phyloP scores from a whole-genome alignment of 1,140 invertebrate genomes.

The Pseudachorutes palmiensis region DNA sequence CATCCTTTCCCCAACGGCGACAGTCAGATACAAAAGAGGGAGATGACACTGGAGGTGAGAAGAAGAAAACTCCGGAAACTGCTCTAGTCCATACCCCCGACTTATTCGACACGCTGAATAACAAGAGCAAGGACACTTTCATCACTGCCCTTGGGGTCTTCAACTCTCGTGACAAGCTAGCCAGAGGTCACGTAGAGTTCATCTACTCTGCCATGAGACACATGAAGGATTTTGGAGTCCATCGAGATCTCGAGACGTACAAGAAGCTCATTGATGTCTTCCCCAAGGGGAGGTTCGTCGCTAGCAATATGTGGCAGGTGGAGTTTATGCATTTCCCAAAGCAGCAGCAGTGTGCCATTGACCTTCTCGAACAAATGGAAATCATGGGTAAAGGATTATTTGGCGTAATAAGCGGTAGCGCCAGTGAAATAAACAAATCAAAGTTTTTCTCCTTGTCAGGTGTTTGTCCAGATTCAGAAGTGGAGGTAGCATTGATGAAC shows the following conservation, averaged over 20 bases:
- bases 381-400: slow-evolving; percentile 62
- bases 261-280: slow-evolving; percentile 83
- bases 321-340: slow-evolving; percentile 88
- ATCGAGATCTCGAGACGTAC: slow-evolving; percentile 84
- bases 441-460: slow-evolving; percentile 46
- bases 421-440: neutral
- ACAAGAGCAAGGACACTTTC: slow-evolving; percentile 65
- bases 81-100: slow-evolving; percentile 30
- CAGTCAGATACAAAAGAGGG: too few relatives aligned
- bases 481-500: slow-evolving; percentile 68
- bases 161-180: slow-evolving; percentile 50
- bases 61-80: too few relatives aligned
- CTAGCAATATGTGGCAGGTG: slow-evolving; percentile 68
- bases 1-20: too few relatives aligned
- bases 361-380: slow-evolving; percentile 85
- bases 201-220: slow-evolving; percentile 77
- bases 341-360: slow-evolving; percentile 84
- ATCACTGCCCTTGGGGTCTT: slow-evolving; percentile 66
- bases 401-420: neutral
- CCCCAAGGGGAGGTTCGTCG: slow-evolving; percentile 82
- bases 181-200: slow-evolving; percentile 82
- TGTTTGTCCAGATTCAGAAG: slow-evolving; percentile 83
- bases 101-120: slow-evolving; percentile 49
- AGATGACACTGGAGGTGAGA: too few relatives aligned
- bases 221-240: slow-evolving; percentile 82